Evolutionary conservation across 2,888 invertebrate species (phyloP).

Genomic region (Geotrupes spiniger): DNA sequence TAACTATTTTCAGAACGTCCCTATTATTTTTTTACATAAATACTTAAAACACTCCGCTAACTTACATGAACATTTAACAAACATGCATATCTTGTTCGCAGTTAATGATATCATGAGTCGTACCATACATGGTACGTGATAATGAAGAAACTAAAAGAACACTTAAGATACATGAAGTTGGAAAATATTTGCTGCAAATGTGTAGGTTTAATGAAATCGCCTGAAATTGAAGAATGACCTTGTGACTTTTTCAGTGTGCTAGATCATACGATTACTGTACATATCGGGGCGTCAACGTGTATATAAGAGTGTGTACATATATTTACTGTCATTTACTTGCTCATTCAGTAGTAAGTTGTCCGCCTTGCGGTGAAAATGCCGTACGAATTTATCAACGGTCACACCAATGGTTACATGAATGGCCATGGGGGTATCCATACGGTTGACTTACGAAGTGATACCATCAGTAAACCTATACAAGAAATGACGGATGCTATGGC

Average conservation of each 20-base stretch:
- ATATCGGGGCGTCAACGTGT: slow-evolving; percentile 5
- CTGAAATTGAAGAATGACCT: slow-evolving; percentile 20
- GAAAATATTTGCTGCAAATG: no score
- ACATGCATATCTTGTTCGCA: no score
- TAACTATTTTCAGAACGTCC: no score
- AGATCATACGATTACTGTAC: slow-evolving; percentile 12
- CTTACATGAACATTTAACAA: no score
- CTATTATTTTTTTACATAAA: no score
- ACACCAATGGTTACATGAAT: slow-evolving; percentile 28
- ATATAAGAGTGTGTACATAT: no score
- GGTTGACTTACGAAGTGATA: slow-evolving; percentile 90
- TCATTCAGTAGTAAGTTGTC: slow-evolving; percentile 2
- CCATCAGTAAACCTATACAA: slow-evolving; percentile 77
- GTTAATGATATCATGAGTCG: no score
- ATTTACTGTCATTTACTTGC: slow-evolving; percentile 55
- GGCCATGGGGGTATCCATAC: slow-evolving; percentile 36
- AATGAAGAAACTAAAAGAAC: no score
- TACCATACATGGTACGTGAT: no score
- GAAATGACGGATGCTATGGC: slow-evolving; percentile 88
- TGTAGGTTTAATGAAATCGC: no score
- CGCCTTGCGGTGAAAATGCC: slow-evolving; percentile 30
- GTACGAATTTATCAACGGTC: slow-evolving; percentile 32
- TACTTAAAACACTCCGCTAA: no score
- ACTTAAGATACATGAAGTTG: no score
- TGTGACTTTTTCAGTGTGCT: slow-evolving; percentile 13